Base-by-base conservation (phyloP, 2,888 invertebrate species). In the Dastarcus helophoroides region DNA sequence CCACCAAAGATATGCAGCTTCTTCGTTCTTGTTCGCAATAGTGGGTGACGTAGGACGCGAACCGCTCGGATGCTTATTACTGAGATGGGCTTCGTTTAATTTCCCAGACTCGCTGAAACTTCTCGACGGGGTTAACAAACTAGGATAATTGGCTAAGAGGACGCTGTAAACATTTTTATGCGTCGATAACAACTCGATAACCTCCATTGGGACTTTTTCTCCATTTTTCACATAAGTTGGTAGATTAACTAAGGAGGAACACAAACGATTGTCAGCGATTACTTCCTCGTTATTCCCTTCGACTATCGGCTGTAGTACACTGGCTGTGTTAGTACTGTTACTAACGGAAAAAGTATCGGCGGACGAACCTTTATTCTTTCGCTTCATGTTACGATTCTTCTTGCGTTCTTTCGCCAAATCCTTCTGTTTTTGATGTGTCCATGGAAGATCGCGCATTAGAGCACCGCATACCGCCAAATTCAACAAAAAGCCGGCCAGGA, bases 181-280 rank as follows among this genome's bases (percentile, higher is more conserved):
- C 23, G 72, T 73, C 28, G 79, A 76, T 53, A 82, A 65, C 42
- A 80, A 53, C 53, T 81, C 81, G 40, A 82, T 65, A 13, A 81
- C 80, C 62, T 84, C 84, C 4, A 79, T 56, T 0, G 83, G 81
- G 2, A 84, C 76, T 34, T 76, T 78, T 55, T 83, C 83, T 1
- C 79, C 79, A 39, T 79, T 76, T 26, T 75, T 73, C 41, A 88
- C 74, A 51, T 76, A 90, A 0, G 89, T 90, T 1, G 89, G 90
- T 34, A 90, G 62, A 50, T 80, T 83, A 7, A 89, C 79, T 44
- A 88, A 65, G n/a, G 88, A 88, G 47, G 77, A 79, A 50, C 76
- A 81, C 27, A 75, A 64, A 24, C 79, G 14, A 31, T 39, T 39
- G 14, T 45, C 41, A 29, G 36, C 40, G 13, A 58, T 29, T 5